Evolutionary conservation across 1,140 invertebrate species (phyloP).

Genomic region (Drosophila lowei): DNA sequence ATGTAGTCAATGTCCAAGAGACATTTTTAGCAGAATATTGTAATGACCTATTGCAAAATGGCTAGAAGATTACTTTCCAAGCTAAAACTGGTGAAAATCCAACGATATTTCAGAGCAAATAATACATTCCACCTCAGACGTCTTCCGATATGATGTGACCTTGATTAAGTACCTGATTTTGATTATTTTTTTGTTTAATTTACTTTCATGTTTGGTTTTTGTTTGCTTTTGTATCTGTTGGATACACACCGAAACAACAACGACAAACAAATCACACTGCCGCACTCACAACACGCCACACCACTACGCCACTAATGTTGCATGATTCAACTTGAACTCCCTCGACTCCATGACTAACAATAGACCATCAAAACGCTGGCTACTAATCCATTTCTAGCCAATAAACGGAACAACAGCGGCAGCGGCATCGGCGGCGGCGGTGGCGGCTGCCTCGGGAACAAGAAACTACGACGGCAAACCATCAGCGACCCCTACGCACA

Average conservation of each 20-base stretch:
- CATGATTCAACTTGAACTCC: constrained; percentile 28
- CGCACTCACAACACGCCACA: constrained; percentile 32
- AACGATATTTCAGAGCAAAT: too few species aligned
- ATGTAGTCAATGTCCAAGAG: too few species aligned
- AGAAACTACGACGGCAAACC: constrained; percentile 74
- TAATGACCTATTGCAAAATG: too few species aligned
- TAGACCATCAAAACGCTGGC: constrained; percentile 58
- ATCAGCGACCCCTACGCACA: constrained; percentile 76
- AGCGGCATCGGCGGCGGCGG: constrained; percentile 20
- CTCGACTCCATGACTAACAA: constrained; percentile 54
- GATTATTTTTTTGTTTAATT: constrained; percentile 19
- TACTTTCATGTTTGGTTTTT: constrained; percentile 31
- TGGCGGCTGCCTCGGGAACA: constrained; percentile 28
- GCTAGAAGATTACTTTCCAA: too few species aligned
- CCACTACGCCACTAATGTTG: constrained; percentile 19
- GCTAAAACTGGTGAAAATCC: too few species aligned
- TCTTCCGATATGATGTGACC: too few species aligned
- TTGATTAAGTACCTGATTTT: constrained; percentile 17
- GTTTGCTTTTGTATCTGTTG: constrained; percentile 6
- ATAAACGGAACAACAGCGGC: constrained; percentile 46
- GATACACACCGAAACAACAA: constrained; percentile 14
- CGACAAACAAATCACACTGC: constrained; percentile 3
- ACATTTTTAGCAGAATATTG: too few species aligned
- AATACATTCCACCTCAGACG: too few species aligned
- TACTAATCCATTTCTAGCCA: constrained; percentile 79